These are phyloP conservation scores for Harpalus rubripes DNA, from an alignment of 2,888 invertebrate genomes.

Conservation along the genomic window DNA sequence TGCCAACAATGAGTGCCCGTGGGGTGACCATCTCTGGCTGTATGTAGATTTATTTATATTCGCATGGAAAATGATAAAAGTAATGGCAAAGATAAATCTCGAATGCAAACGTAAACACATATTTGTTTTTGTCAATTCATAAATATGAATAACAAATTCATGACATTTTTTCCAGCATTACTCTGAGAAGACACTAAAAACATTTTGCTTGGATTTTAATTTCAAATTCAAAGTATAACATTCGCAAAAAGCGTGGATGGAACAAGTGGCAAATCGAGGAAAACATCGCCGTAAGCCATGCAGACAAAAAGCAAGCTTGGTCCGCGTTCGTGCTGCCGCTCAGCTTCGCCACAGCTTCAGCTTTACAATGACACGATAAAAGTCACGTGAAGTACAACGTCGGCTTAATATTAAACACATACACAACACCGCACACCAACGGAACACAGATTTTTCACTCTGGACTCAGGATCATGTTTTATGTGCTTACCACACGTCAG, in stretches of 20 bases:
- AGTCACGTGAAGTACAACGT: slow-evolving; percentile 42
- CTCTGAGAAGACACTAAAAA: slow-evolving; percentile 3
- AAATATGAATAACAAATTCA: slow-evolving; percentile 7
- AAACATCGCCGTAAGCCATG: slow-evolving; percentile 32
- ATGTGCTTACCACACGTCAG: background rate
- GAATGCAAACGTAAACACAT: background rate
- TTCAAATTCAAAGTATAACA: slow-evolving; percentile 32
- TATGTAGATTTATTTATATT: background rate
- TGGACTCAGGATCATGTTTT: background rate
- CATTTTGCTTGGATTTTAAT: slow-evolving; percentile 39
- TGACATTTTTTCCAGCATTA: background rate
- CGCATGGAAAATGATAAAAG: background rate
- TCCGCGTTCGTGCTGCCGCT: background rate
- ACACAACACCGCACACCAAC: slow-evolving; percentile 4
- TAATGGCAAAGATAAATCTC: background rate
- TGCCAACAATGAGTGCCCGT: too few relatives aligned
- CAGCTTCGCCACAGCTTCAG: background rate
- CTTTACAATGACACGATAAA: slow-evolving; percentile 54
- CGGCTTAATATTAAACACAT: slow-evolving; percentile 63
- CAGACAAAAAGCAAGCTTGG: slow-evolving; percentile 19
- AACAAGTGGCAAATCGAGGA: slow-evolving; percentile 46
- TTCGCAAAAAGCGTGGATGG: slow-evolving; percentile 8
- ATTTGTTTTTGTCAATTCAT: background rate
- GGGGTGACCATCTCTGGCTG: too few relatives aligned
- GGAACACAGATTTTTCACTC: slow-evolving; percentile 4